Evolutionary conservation across 2,113 vertebrate species (phyloP).

Genomic region (Vulpes ferrilata): DNA sequence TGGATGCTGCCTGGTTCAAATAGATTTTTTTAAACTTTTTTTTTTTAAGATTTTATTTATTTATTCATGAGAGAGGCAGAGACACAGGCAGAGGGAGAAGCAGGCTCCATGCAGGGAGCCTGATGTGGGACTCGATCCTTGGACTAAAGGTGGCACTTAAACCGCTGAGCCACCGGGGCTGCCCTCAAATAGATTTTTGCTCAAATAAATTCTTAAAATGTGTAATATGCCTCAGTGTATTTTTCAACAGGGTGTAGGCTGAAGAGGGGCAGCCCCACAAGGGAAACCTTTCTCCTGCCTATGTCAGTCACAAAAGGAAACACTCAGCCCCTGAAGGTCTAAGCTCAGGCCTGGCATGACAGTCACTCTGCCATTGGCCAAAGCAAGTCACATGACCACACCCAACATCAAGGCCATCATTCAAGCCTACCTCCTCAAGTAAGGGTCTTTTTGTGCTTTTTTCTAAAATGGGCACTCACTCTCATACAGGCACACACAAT

Average conservation of each 20-base stretch:
- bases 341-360: neutral
- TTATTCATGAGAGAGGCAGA: too few relatives aligned
- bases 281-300: neutral
- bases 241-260: neutral
- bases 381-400: neutral
- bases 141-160: too few relatives aligned
- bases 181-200: too few relatives aligned
- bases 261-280: accelerated
- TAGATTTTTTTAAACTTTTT: too few relatives aligned
- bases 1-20: neutral
- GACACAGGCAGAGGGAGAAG: too few relatives aligned
- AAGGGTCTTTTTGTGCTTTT: neutral
- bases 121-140: too few relatives aligned
- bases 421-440: neutral
- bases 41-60: too few relatives aligned
- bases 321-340: neutral
- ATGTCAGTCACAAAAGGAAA: neutral
- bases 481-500: neutral
- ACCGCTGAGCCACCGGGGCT: too few relatives aligned
- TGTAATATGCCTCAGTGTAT: neutral
- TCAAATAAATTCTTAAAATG: neutral
- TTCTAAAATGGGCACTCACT: neutral
- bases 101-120: too few relatives aligned
- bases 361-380: neutral
- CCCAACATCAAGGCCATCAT: neutral